phyloP scores from a whole-genome alignment of 2,113 vertebrate species.

The Clarias magur region DNA sequence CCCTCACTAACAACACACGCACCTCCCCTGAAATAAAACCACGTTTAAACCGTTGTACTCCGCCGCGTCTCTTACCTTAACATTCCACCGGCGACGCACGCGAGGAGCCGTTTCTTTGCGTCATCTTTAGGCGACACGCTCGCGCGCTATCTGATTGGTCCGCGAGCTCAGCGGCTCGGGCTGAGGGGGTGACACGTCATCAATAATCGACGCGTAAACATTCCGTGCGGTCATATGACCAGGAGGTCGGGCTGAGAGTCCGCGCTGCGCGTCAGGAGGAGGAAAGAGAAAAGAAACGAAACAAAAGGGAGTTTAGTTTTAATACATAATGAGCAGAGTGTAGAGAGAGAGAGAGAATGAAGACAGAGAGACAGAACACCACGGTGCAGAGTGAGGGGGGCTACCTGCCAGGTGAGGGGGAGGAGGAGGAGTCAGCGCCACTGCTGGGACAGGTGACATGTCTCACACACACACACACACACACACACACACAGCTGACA shows the following conservation, averaged over 20 bases:
- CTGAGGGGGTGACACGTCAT: background rate
- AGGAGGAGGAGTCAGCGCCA: slow-evolving; percentile 19
- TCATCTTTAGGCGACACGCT: slow-evolving; percentile 60
- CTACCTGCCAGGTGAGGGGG: slow-evolving; percentile 13
- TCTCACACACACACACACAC: background rate
- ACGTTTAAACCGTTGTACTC: background rate
- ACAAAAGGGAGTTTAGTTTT: background rate
- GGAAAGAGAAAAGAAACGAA: background rate
- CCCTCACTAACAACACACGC: background rate
- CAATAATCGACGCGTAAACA: background rate
- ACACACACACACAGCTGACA: background rate
- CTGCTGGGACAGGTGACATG: slow-evolving; percentile 43
- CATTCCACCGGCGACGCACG: slow-evolving; percentile 59
- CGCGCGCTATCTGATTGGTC: slow-evolving; percentile 60
- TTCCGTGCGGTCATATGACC: background rate
- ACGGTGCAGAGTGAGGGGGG: slow-evolving; percentile 27
- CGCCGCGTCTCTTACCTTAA: slow-evolving; percentile 58
- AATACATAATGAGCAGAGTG: background rate
- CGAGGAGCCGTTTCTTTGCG: slow-evolving; percentile 22
- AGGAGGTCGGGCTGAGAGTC: rapidly evolving
- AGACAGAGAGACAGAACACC: background rate
- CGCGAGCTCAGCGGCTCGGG: background rate
- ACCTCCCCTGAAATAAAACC: background rate
- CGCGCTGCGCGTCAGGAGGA: too few species aligned
- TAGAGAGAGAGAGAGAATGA: slow-evolving; percentile 27